These are phyloP conservation scores for Mormyrops boulengeri DNA, from an alignment of 2,797 vertebrate species.

Conservation along the genomic window DNA sequence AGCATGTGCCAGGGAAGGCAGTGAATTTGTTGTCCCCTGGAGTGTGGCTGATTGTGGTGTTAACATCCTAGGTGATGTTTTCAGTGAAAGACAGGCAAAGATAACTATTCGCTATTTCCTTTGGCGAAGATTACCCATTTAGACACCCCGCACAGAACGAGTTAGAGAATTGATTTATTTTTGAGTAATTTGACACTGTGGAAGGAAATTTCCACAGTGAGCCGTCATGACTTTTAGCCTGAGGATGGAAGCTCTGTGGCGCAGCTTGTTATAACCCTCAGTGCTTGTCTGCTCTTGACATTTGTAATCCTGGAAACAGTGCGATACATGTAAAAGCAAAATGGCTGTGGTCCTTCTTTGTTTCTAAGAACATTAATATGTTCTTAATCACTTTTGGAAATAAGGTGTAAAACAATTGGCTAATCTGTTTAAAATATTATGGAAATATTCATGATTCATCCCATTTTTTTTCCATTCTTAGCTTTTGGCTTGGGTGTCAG, in stretches of 20 bases:
- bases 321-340: conserved; percentile 36
- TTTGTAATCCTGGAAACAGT: conserved; percentile 49
- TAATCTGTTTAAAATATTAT: conserved; percentile 1
- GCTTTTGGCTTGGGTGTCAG: neutral
- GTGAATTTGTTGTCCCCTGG: neutral
- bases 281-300: conserved; percentile 48
- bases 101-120: conserved; percentile 60
- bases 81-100: conserved; percentile 35
- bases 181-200: conserved; percentile 65
- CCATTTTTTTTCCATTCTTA: neutral
- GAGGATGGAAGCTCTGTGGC: conserved; percentile 59
- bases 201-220: conserved; percentile 60
- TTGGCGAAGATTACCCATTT: conserved; percentile 65
- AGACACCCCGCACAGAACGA: conserved; percentile 71
- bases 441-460: neutral
- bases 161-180: conserved; percentile 77
- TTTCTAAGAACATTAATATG: neutral
- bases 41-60: neutral
- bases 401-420: neutral
- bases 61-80: conserved; percentile 21
- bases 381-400: neutral
- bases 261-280: conserved; percentile 55
- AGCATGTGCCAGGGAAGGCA: too few species aligned
- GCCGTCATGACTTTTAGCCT: conserved; percentile 60
- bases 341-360: neutral